phyloP scores from a whole-genome alignment of 2,888 invertebrate species.

The Standfussiana lucernea region DNA sequence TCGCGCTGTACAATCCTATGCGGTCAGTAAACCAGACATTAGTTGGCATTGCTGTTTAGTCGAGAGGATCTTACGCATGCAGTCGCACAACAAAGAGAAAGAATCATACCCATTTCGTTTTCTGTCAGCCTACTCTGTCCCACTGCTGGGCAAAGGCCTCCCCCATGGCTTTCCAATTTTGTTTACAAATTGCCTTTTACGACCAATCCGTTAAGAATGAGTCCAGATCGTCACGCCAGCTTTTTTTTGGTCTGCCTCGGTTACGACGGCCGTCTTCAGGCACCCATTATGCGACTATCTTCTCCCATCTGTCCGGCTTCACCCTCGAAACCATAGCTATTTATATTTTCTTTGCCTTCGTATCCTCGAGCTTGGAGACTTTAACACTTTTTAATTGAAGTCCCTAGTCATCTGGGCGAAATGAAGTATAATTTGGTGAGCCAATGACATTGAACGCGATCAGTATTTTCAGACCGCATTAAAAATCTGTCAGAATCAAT shows the following conservation, averaged over 20 bases:
- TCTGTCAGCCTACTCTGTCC: no score
- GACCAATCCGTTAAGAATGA: no score
- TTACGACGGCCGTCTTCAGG: no score
- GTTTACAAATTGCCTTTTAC: no score
- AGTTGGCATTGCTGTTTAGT: not conserved
- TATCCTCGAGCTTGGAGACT: not conserved
- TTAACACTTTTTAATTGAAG: not conserved
- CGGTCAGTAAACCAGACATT: not conserved
- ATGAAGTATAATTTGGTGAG: not conserved
- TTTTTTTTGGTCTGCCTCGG: no score
- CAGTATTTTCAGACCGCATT: not conserved
- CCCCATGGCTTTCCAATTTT: no score
- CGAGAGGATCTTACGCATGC: not conserved
- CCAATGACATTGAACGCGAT: not conserved
- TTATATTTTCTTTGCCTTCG: not conserved
- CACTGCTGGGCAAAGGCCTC: no score
- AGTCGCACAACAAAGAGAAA: not conserved
- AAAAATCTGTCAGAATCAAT: not conserved
- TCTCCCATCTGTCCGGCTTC: no score
- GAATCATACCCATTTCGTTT: not conserved
- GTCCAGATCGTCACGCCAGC: no score
- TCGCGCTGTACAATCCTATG: not conserved
- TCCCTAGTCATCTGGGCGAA: not conserved
- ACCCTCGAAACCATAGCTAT: no score
- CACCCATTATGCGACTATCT: no score